Percentiles rank a stretch among this genome's conserved stretches.
These are phyloP conservation scores for Stictonetta naevosa DNA, from an alignment of 2,113 vertebrate genomes.

Conservation along the genomic window DNA sequence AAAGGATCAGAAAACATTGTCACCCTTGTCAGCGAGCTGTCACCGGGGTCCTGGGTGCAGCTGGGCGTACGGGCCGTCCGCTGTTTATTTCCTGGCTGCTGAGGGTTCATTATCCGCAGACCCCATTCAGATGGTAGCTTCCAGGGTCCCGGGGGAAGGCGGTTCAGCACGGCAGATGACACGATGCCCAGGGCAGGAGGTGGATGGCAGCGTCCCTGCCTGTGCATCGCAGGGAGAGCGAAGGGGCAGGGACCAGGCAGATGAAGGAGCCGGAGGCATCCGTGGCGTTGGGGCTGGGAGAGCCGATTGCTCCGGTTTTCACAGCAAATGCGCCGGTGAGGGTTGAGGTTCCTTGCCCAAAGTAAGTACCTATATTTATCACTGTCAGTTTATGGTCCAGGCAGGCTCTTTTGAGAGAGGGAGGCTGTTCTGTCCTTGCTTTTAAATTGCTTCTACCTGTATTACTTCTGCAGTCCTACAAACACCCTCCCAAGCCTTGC, in stretches of 20 bases:
- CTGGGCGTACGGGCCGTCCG: background rate
- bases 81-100: background rate
- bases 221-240: background rate
- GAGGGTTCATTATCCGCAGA: background rate
- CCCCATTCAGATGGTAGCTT: background rate
- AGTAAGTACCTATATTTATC: constrained; percentile 74
- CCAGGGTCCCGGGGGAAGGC: background rate
- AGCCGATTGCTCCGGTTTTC: background rate
- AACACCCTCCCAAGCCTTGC: accelerated
- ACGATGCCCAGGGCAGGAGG: constrained; percentile 48
- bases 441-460: constrained; percentile 70
- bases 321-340: background rate
- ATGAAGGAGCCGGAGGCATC: background rate
- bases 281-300: accelerated
- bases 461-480: background rate
- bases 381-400: constrained; percentile 68
- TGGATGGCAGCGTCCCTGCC: constrained; percentile 28
- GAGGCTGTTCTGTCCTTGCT: constrained; percentile 53
- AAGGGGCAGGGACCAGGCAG: background rate
- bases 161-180: constrained; percentile 31
- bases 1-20: constrained; percentile 16
- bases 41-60: constrained; percentile 29
- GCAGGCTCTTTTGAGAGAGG: constrained; percentile 20
- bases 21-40: constrained; percentile 16
- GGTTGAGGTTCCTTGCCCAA: constrained; percentile 16